Evolutionary conservation across 2,113 vertebrate genomes (phyloP).

Genomic region (Terrapene triunguis): DNA sequence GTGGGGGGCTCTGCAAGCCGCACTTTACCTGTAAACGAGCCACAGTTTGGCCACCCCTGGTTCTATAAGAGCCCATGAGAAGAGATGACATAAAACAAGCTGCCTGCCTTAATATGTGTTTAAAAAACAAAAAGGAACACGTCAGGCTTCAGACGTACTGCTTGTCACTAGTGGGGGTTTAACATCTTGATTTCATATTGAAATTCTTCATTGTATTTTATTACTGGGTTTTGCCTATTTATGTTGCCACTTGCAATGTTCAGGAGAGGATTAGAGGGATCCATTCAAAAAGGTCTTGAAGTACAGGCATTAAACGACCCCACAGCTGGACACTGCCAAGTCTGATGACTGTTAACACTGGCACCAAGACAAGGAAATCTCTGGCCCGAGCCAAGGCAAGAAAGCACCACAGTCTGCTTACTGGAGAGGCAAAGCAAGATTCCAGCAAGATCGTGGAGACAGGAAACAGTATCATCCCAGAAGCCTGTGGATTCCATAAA

Average conservation of each 20-base stretch:
- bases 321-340: accelerated
- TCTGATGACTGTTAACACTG: accelerated
- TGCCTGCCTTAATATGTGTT: background rate
- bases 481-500: background rate
- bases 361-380: background rate
- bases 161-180: conserved; percentile 40
- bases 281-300: background rate
- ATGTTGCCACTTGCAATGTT: background rate
- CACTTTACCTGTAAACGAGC: too few species aligned
- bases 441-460: background rate
- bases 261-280: conserved; percentile 10
- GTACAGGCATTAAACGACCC: background rate
- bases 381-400: background rate
- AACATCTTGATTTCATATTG: conserved; percentile 64
- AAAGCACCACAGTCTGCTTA: accelerated
- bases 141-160: conserved; percentile 34
- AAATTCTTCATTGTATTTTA: conserved; percentile 51
- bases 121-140: background rate
- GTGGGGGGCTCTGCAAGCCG: too few species aligned
- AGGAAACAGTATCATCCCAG: background rate
- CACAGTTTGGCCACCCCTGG: too few species aligned
- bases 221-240: conserved; percentile 15
- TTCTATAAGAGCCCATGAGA: background rate
- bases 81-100: background rate
- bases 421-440: background rate